phyloP scores from a whole-genome alignment of 2,113 vertebrate genomes.

The Colossoma macropomum region DNA sequence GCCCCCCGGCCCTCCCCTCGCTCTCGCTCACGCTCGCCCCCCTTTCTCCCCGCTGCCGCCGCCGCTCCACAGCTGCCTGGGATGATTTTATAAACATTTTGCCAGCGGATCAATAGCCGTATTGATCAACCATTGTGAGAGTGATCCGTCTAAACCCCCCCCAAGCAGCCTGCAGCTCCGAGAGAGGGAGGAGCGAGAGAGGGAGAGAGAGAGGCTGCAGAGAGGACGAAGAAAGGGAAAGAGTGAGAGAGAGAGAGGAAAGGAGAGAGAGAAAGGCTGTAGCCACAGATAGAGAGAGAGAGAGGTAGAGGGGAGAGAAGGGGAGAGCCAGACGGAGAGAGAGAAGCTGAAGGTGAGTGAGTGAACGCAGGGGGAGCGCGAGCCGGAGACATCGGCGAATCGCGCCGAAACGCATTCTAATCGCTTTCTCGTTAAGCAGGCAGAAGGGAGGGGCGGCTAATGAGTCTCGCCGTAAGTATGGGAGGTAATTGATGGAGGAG shows the following conservation, averaged over 20 bases:
- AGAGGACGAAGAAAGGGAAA: conserved; percentile 79
- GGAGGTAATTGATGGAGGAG: conserved; percentile 71
- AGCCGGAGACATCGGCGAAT: conserved; percentile 65
- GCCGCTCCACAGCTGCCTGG: conserved; percentile 75
- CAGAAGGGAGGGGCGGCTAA: conserved; percentile 72
- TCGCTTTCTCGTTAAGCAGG: conserved; percentile 79
- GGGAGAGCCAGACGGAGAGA: conserved; percentile 55
- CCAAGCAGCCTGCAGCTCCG: conserved; percentile 79
- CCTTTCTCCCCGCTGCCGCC: conserved; percentile 19
- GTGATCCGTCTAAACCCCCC: conserved; percentile 84
- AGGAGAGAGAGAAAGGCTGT: conserved; percentile 76
- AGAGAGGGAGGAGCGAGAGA: conserved; percentile 78
- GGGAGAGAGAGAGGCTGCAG: conserved; percentile 77
- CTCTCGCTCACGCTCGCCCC: conserved; percentile 57
- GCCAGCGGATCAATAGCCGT: conserved; percentile 85
- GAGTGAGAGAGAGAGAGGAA: conserved; percentile 70
- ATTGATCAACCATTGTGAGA: conserved; percentile 88
- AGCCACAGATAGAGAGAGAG: conserved; percentile 68
- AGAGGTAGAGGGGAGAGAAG: conserved; percentile 68
- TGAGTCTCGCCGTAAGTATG: conserved; percentile 72
- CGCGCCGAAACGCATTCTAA: conserved; percentile 71
- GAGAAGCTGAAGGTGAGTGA: conserved; percentile 70
- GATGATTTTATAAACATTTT: conserved; percentile 88
- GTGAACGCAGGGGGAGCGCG: conserved; percentile 60
- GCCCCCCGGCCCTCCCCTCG: conserved; percentile 67